These are phyloP conservation scores for Holcopasites calliopsidis DNA, from an alignment of 1,140 invertebrate species.

Conservation along the genomic window DNA sequence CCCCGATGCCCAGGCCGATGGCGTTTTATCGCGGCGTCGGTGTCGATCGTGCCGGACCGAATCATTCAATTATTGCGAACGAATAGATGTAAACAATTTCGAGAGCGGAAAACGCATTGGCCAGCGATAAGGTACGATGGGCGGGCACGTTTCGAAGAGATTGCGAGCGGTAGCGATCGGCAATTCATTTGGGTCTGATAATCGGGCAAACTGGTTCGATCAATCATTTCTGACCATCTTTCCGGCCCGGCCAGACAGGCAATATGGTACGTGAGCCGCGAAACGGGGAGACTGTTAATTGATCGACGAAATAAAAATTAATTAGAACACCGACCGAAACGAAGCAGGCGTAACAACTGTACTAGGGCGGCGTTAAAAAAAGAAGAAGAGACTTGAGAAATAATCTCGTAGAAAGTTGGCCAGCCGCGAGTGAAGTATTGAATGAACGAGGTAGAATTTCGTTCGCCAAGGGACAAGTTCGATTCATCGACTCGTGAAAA, in stretches of 20 bases:
- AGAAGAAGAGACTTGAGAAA: no score
- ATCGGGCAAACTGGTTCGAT: slow-evolving; percentile 47
- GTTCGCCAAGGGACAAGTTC: background rate
- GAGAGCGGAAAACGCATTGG: slow-evolving; percentile 30
- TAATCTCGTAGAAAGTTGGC: no score
- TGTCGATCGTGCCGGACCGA: background rate
- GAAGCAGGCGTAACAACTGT: background rate
- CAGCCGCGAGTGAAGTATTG: background rate
- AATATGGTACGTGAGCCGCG: slow-evolving; percentile 36
- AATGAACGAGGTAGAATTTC: background rate
- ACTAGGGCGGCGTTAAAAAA: background rate
- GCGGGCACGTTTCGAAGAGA: slow-evolving; percentile 27
- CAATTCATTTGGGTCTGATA: slow-evolving; percentile 39
- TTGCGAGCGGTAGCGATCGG: slow-evolving; percentile 1
- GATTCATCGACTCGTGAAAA: background rate
- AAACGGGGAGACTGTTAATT: slow-evolving; percentile 13
- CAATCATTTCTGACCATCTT: slow-evolving; percentile 42
- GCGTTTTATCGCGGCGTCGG: slow-evolving; percentile 28
- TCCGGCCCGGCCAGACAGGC: slow-evolving; percentile 1
- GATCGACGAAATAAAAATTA: slow-evolving; percentile 10
- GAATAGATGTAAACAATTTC: slow-evolving; percentile 42
- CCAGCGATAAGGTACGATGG: slow-evolving; percentile 27
- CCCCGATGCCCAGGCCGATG: background rate
- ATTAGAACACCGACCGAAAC: background rate
- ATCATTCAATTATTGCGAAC: slow-evolving; percentile 30